phyloP scores from a whole-genome alignment of 1,140 invertebrate genomes.

The Macrocentrus cingulum region DNA sequence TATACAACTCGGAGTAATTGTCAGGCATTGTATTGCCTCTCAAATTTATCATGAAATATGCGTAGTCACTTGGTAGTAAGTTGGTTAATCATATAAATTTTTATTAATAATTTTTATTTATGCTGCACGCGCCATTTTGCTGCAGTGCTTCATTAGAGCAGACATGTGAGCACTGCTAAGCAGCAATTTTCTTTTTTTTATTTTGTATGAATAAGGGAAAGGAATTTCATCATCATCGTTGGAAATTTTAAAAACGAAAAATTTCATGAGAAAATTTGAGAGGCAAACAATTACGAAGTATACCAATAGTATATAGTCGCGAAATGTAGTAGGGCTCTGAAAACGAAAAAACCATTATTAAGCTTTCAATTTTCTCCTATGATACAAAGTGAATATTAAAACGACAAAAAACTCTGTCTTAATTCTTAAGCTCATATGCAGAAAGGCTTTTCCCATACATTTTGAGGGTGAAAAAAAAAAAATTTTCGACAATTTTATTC shows the following conservation, averaged over 20 bases:
- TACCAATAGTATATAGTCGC: conserved; percentile 24
- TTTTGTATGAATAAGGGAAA: conserved; percentile 4
- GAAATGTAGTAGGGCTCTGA: conserved; percentile 25
- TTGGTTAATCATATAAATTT: too few relatives aligned
- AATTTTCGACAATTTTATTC: conserved; percentile 15
- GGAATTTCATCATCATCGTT: too few relatives aligned
- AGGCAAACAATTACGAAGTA: conserved; percentile 7
- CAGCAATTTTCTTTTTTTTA: conserved; percentile 29
- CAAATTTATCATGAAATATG: conserved; percentile 48
- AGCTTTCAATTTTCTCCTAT: conserved; percentile 20
- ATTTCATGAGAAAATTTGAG: not conserved
- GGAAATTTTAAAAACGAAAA: too few relatives aligned
- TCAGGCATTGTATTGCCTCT: conserved; percentile 39
- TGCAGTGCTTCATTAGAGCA: conserved; percentile 22
- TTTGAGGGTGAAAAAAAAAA: too few relatives aligned
- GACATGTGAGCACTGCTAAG: conserved; percentile 27
- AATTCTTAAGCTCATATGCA: conserved; percentile 8
- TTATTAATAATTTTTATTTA: conserved; percentile 25
- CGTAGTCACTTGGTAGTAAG: too few relatives aligned
- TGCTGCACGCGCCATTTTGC: conserved; percentile 28
- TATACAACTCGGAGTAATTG: conserved; percentile 76
- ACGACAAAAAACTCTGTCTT: not conserved
- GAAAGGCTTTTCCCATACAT: not conserved
- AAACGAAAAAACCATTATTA: conserved; percentile 24
- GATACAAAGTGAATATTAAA: too few relatives aligned